Base-by-base conservation (phyloP, 1,140 invertebrate species). In the Bombus confusus region DNA sequence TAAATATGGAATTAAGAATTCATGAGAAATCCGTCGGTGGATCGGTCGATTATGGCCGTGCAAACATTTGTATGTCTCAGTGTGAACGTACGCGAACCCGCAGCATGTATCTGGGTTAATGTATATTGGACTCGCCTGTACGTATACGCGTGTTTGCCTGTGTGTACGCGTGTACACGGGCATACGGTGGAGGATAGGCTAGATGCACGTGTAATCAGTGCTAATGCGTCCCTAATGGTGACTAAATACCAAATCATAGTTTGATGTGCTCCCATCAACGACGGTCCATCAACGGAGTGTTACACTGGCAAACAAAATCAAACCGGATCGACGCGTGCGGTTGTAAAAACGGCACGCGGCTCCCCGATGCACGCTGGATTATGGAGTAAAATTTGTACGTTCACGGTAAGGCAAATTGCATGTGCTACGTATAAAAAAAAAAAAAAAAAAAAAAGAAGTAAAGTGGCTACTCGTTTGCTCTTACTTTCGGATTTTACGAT, bases 161-260 rank as follows among this genome's bases (percentile, higher is more conserved):
- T 52, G 73, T 52, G 22, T 28, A n/a, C 25, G 43, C 43, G 43
- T 68, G 71, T n/a, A 73, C 86, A 85, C 74, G 76, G 31, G 52
- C 37, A 68, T 78, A 82, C 84, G 64, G 9, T 18, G 15, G 28
- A 34, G 77, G 71, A 79, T 80, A 84, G 73, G 88, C 75, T 92
- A 92, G 88, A 78, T 92, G 92, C 91, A 90, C 91, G 89, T 92
- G 92, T 94, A 94, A 94, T 94, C 93, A 94, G 91, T 92, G 93
- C 91, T 94, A 93, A 94, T 94, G 93, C 92, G 92, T 91, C 93
- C 91, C 93, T 94, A 94, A 94, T 94, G 93, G 93, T 94, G 93
- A 94, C 93, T 94, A 94, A 94, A 94, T 93, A 94, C 93, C 92
- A 93, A 93, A 94, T 93, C 94, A 94, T 92, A 93, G 92, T 93